Conservation (phyloP, 2,797 vertebrate species). For the Scleropages formosus region DNA sequence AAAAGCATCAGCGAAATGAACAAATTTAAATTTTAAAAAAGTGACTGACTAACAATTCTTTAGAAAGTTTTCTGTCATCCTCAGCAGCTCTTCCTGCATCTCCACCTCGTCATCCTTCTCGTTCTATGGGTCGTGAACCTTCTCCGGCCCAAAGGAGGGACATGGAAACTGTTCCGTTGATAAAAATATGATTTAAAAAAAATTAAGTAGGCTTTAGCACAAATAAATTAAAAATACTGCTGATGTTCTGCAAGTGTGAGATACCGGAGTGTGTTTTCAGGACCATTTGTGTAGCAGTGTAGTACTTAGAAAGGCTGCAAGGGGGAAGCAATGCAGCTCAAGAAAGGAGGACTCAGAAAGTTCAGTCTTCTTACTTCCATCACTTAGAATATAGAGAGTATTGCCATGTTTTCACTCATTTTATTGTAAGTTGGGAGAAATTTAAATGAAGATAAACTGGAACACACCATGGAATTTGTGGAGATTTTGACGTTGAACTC, state of each 20-base stretch:
- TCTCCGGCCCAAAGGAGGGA: constrained; percentile 75
- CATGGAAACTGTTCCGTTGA: not conserved
- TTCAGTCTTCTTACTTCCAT: no score
- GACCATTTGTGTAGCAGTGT: no score
- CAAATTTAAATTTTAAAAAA: no score
- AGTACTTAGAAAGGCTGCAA: not conserved
- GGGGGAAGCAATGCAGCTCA: constrained; percentile 3
- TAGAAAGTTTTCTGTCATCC: constrained; percentile 90
- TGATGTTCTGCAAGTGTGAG: not conserved
- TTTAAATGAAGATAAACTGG: no score
- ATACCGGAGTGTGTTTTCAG: not conserved
- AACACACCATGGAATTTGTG: constrained; percentile 85
- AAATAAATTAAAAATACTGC: no score
- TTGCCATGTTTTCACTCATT: no score
- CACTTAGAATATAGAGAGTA: no score
- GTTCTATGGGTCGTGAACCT: constrained; percentile 86
- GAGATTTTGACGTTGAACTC: constrained; percentile 92
- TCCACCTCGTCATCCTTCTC: constrained; percentile 92
- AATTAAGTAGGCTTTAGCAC: no score
- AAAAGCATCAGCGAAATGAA: no score
- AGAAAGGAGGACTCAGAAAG: not conserved
- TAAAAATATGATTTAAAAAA: no score
- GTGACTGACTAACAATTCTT: constrained; percentile 72
- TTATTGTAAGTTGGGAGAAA: no score
- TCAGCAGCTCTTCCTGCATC: constrained; percentile 88